Percentiles rank a stretch among this genome's conserved stretches.
Conservation (phyloP, 1,140 invertebrate species). For the Cydia splendana region DNA sequence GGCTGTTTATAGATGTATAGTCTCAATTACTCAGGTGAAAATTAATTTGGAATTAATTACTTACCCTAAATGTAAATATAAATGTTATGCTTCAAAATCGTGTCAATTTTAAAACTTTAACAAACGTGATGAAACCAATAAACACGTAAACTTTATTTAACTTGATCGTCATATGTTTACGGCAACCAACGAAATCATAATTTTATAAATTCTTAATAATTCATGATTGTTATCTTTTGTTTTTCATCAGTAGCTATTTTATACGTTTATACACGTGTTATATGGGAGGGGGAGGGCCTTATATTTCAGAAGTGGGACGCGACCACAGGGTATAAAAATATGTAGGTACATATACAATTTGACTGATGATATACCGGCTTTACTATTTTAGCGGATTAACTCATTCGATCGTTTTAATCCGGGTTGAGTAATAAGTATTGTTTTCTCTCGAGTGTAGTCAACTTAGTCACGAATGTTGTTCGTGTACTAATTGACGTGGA, state of each 20-base stretch:
- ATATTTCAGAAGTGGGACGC: not conserved
- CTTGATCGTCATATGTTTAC: no score
- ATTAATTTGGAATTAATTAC: no score
- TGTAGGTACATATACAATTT: not conserved
- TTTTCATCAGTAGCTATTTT: not conserved
- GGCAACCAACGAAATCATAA: not conserved
- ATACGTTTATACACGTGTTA: conserved; percentile 8
- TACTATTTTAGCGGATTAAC: conserved; percentile 8
- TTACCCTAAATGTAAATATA: no score
- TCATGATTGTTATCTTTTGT: not conserved
- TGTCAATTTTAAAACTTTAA: no score
- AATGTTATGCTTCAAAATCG: no score
- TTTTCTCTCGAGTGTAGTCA: conserved; percentile 40
- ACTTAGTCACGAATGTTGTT: conserved; percentile 46
- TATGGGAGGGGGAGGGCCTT: not conserved
- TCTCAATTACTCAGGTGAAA: no score
- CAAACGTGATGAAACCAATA: no score
- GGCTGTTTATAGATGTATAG: no score
- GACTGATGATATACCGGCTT: not conserved
- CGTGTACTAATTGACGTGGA: conserved; percentile 56
- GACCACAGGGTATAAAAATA: conserved; percentile 2
- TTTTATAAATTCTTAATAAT: not conserved
- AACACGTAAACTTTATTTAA: no score
- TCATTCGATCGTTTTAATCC: conserved; percentile 11
- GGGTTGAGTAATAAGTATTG: conserved; percentile 40